A percentile compares a stretch with the other conserved stretches of the same genome.
Evolutionary conservation across 2,797 vertebrate species (phyloP).

Genomic region (Epinephelus coioides): DNA sequence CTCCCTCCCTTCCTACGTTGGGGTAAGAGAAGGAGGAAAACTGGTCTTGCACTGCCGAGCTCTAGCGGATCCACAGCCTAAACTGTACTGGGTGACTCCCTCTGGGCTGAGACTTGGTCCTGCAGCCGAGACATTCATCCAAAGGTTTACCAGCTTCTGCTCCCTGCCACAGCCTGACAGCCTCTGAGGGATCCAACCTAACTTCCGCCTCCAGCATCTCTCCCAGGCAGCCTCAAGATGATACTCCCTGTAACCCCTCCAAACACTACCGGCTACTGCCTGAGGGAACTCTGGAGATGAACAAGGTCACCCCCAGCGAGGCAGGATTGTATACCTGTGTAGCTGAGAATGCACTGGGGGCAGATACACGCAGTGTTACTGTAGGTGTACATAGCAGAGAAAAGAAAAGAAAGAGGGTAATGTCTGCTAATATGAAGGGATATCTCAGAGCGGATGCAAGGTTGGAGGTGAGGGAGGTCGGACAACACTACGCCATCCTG

Average conservation of each 20-base stretch:
- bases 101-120: constrained; percentile 87
- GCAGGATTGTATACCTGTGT: constrained; percentile 96
- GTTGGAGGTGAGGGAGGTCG: constrained; percentile 85
- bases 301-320: constrained; percentile 82
- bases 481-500: constrained; percentile 88
- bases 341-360: constrained; percentile 95
- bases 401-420: constrained; percentile 61
- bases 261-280: constrained; percentile 87
- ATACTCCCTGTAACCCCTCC: constrained; percentile 46
- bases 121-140: constrained; percentile 46
- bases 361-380: constrained; percentile 91
- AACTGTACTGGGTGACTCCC: constrained; percentile 96
- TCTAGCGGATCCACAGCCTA: constrained; percentile 93
- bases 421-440: constrained; percentile 42
- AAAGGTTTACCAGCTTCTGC: constrained; percentile 23
- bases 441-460: constrained; percentile 45
- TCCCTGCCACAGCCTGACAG: constrained; percentile 42
- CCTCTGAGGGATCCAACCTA: constrained; percentile 46
- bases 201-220: constrained; percentile 32
- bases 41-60: constrained; percentile 93
- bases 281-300: constrained; percentile 94
- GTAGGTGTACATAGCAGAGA: constrained; percentile 83
- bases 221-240: constrained; percentile 15
- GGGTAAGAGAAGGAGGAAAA: constrained; percentile 81
- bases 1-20: constrained; percentile 89